Conservation (phyloP, 2,113 vertebrate species). For the Sceloporus tristichus region DNA sequence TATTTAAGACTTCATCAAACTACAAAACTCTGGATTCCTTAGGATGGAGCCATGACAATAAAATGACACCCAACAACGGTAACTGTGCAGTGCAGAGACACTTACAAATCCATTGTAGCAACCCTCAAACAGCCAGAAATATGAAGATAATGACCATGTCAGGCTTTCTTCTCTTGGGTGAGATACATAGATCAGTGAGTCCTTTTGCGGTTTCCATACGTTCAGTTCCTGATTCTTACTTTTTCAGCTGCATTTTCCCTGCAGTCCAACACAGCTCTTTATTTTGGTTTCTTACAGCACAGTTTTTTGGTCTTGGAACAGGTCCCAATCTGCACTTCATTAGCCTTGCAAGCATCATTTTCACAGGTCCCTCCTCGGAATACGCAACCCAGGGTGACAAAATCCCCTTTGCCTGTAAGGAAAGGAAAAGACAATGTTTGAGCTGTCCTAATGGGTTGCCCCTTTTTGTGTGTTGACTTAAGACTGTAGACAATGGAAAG, state of each 20-base stretch:
- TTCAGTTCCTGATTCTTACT: neutral
- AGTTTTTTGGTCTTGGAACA: slow-evolving; percentile 16
- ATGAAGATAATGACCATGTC: neutral
- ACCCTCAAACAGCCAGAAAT: neutral
- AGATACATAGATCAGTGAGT: neutral
- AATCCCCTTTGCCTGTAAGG: slow-evolving; percentile 14
- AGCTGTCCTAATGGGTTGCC: too few species aligned
- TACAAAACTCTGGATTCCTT: too few species aligned
- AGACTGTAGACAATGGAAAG: too few species aligned
- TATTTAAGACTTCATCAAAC: too few species aligned
- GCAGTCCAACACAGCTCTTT: neutral
- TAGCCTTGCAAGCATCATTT: neutral
- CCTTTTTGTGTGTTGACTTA: too few species aligned
- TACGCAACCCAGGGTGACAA: slow-evolving; percentile 22
- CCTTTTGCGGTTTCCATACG: neutral
- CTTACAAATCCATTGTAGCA: too few species aligned
- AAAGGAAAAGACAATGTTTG: neutral
- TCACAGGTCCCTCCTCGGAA: slow-evolving; percentile 31
- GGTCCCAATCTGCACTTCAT: slow-evolving; percentile 17
- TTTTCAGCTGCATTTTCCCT: neutral
- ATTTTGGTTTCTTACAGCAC: slow-evolving; percentile 24
- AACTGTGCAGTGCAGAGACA: too few species aligned
- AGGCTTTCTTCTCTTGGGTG: neutral
- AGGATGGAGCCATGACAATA: too few species aligned
- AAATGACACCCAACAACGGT: too few species aligned